Evolutionary conservation across 2,888 invertebrate species (phyloP).

Genomic region (Prosopocoilus inquinatus): DNA sequence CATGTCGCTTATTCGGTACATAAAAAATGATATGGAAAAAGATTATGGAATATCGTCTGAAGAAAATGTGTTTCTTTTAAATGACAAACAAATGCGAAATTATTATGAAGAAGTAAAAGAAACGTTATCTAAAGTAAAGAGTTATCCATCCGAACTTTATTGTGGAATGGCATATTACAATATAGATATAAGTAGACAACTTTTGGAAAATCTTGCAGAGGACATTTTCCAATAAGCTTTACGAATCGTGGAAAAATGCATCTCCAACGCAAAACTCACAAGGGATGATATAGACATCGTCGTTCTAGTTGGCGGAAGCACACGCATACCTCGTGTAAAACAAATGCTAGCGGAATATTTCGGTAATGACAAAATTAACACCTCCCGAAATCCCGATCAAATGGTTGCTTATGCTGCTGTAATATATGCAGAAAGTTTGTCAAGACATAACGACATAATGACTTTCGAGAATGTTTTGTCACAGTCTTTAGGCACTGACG

Average conservation of each 20-base stretch:
- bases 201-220: conserved; percentile 29
- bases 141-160: neutral
- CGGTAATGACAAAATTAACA: conserved; percentile 24
- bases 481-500: conserved; percentile 21
- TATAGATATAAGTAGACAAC: conserved; percentile 21
- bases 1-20: conserved; percentile 24
- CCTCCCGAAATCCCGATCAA: conserved; percentile 34
- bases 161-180: neutral
- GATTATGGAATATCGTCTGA: conserved; percentile 24
- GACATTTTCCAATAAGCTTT: conserved; percentile 27
- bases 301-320: conserved; percentile 35
- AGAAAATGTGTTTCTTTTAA: no score
- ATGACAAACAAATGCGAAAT: conserved; percentile 23
- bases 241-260: conserved; percentile 24
- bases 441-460: conserved; percentile 17
- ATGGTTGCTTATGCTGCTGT: conserved; percentile 36
- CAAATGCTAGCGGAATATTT: conserved; percentile 28
- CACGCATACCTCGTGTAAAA: conserved; percentile 34
- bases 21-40: conserved; percentile 13
- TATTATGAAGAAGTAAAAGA: conserved; percentile 29
- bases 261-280: conserved; percentile 22
- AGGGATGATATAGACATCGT: conserved; percentile 31
- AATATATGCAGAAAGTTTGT: conserved; percentile 27
- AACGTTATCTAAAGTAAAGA: neutral
- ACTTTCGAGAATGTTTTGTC: neutral